Base-by-base conservation (phyloP, 2,888 invertebrate genomes). In the Cinara cedri region DNA sequence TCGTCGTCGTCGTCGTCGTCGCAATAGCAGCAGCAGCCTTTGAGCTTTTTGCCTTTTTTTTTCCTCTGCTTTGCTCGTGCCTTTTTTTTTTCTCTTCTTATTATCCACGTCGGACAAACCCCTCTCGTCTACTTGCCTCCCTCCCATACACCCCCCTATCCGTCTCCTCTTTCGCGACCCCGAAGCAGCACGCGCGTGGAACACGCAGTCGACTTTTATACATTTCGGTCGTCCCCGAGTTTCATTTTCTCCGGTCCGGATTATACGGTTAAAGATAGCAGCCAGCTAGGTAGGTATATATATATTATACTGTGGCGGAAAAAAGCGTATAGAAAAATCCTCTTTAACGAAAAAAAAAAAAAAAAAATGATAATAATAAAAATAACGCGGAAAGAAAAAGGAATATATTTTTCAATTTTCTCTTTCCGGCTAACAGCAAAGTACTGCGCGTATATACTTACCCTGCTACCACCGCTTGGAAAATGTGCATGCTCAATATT, bases 231-330 rank as follows among this genome's bases (percentile, higher is more conserved):
- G 34, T 34, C 34, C 57, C 76, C 60, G 78, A 78, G 78, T 78
- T 78, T 78, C 78, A 78, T 78, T 78, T 78, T 78, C 78, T 70
- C 78, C n/a, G 78, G 34, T 51, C 68, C 70, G 78, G 78, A 78
- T 78, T 78, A 78, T 70, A 78, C 78, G 78, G 78, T 78, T 78
- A 78, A 78, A 78, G 78, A 78, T 72, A 72, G 34, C 34, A 4
- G 34, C 34, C 6, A 34, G n/a, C n/a, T 74, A 74, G 78, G 78
- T 70, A 54, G 3, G n/a, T 10, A 46, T 46, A 10, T 10, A 10
- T 46, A 10, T 46, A 10, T n/a, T 46, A 46, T 3, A 57, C 76
- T 78, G 49, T 55, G 66, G 68, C 34, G 60, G 78, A 78, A 78
- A 68, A 78, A 78, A 34, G 34, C 78, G 78, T 70, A 78, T 70